These are phyloP conservation scores for Chelonus formosanus DNA, from an alignment of 2,888 invertebrate species.

Conservation along the genomic window DNA sequence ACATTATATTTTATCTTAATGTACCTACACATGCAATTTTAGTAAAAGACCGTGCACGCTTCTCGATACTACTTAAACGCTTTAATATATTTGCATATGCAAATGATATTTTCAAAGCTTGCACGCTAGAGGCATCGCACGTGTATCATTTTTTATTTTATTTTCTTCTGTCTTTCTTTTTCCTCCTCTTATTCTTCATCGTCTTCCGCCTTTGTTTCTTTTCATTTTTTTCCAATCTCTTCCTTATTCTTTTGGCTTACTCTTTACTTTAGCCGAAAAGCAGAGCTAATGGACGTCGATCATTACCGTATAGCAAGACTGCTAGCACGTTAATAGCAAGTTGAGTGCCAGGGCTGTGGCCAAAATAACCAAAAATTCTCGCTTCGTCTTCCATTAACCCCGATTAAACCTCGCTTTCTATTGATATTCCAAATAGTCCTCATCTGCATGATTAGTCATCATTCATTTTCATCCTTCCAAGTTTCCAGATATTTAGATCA, in stretches of 20 bases:
- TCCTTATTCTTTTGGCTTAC: constrained; percentile 23
- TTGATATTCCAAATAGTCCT: not conserved
- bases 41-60: constrained; percentile 15
- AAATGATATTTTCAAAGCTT: constrained; percentile 43
- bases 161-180: constrained; percentile 24
- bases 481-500: too few species aligned
- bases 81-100: constrained; percentile 46
- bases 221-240: constrained; percentile 11
- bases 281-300: constrained; percentile 53
- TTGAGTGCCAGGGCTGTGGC: constrained; percentile 32
- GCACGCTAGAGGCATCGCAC: constrained; percentile 22
- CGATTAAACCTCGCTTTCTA: constrained; percentile 10
- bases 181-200: not conserved
- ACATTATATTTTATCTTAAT: constrained; percentile 3
- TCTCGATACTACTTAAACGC: constrained; percentile 41
- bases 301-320: constrained; percentile 45
- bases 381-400: constrained; percentile 13
- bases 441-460: too few species aligned
- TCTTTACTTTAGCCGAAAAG: constrained; percentile 1
- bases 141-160: constrained; percentile 33
- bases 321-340: constrained; percentile 37
- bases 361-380: constrained; percentile 6
- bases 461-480: too few species aligned
- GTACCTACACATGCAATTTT: constrained; percentile 19
- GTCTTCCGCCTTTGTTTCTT: constrained; percentile 23